Base-by-base conservation (phyloP, 1,140 invertebrate genomes). In the Drosophila sproati region DNA sequence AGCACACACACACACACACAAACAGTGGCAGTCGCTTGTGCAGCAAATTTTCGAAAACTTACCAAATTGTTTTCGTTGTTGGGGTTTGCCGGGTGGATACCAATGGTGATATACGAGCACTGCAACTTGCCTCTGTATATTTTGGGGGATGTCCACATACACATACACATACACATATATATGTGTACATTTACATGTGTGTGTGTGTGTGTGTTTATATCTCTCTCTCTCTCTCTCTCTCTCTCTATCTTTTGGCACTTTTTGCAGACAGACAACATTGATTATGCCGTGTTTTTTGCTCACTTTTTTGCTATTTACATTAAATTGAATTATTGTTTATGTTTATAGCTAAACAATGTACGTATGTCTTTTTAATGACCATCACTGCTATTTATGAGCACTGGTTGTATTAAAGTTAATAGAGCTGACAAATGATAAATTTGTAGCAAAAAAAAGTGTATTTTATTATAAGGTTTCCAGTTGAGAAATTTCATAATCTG, bases 61-160 rank as follows among this genome's bases (percentile, higher is more conserved):
- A 89, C 85, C 85, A 89, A 89, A 89, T 89, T 89, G 85, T 89
- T 89, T 89, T 89, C 85, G 80, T 83, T 85, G 78, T 80, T 77
- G 69, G 83, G 83, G 77, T 88, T 87, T 88, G 80, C 77, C 80
- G 83, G 85, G 85, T 89, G 86, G 85, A 89, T 89, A 89, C 86
- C 86, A 88, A 88, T 88, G 80, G 80, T 89, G 81, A 89, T 89
- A 83, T 89, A 89, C 75, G 85, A 89, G 80, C 66, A 66, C 66
- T 75, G 67, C 64, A 73, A 77, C 63, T 77, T 66, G 69, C 67
- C 47, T 34, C 41, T 78, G 80, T 72, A 64, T 75, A 64, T 76
- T 73, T 59, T 62, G 57, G 77, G 78, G 68, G 37, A 70, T 80
- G 74, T 81, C 82, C 74, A 76, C 62, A 63, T 47, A 70, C 67